Base-by-base conservation (phyloP, 2,888 invertebrate genomes). In the Mesorhabditis spiculigera region DNA sequence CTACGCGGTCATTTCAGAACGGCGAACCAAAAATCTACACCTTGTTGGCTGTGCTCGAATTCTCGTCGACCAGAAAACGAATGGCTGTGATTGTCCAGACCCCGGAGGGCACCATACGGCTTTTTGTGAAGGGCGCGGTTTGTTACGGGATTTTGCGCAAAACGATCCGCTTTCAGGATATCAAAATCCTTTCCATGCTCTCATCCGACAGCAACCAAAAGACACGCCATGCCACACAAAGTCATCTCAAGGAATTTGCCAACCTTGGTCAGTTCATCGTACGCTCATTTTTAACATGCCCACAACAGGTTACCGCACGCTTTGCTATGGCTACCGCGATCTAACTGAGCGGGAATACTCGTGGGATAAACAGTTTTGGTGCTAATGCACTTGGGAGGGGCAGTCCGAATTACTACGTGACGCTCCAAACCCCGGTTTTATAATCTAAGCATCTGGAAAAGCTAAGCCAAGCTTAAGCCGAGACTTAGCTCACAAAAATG, bases 31-130 rank as follows among this genome's bases (percentile, higher is more conserved):
- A 91, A 84, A 89, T 90, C 67, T 95, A 91, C 88, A 90, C 92
- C 85, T 90, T 94, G 68, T 89, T 96, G 68, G 92, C 93, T 88
- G 94, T 95, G 1, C 89, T 96, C 68, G 96, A 96, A 87, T 96
- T 96, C 87, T 95, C 93, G 58, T 88, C 88, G 68, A 88, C 91
- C 0, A 89, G 96, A 67, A 96, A 96, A 86, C 90, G 97, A 73
- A 97, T 97, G 97, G 95, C 95, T 4, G 93, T 96, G 45, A 91
- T 97, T 80, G 93, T 95, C 13, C 89, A 91, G 78, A 91, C 91
- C 68, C 93, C 94, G 0, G 88, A 90, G 5, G 93, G 93, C 77
- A 89, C 87, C 72, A 88, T 90, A 64, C 87, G 88, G 77, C 85
- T 90, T 3, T 89, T 88, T 78, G 88, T 88, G 78, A 90, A 90